Percentiles rank a stretch among this genome's conserved stretches.
Evolutionary conservation across 2,888 invertebrate species (phyloP).

Genomic region (Anthophora plumipes): DNA sequence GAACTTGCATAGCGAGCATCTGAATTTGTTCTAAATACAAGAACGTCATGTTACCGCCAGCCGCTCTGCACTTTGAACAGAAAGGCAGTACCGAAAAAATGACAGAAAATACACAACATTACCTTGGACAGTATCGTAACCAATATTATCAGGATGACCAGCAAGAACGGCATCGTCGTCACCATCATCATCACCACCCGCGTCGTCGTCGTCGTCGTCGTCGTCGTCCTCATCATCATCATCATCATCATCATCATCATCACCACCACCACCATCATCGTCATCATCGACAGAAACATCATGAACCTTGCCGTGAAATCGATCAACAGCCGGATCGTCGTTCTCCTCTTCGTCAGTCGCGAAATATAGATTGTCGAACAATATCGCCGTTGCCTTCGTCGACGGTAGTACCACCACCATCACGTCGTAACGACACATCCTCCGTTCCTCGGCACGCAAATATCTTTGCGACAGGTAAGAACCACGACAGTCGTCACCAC

Average conservation of each 20-base stretch:
- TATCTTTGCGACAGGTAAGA: conserved; percentile 49
- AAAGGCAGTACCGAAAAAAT: conserved; percentile 70
- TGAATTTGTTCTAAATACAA: neutral
- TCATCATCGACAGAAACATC: conserved; percentile 39
- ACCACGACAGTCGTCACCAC: conserved; percentile 22
- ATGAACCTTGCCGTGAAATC: conserved; percentile 6
- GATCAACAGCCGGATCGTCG: neutral
- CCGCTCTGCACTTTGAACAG: conserved; percentile 75
- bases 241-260: neutral
- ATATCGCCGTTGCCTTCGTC: conserved; percentile 23
- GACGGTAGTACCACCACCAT: neutral
- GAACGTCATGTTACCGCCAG: conserved; percentile 71
- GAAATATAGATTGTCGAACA: conserved; percentile 10
- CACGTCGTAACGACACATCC: conserved; percentile 25
- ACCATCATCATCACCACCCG: conserved; percentile 31
- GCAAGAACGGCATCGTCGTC: conserved; percentile 31
- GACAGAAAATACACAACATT: conserved; percentile 72
- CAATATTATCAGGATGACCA: conserved; percentile 39
- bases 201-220: conserved; percentile 21
- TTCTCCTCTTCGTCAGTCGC: conserved; percentile 12
- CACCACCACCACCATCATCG: conserved; percentile 23
- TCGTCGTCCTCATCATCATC: neutral
- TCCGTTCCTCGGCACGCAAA: conserved; percentile 23
- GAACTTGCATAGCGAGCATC: conserved; percentile 17
- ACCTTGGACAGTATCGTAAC: conserved; percentile 25